Evolutionary conservation across 1,140 invertebrate genomes (phyloP).

Genomic region (Cataglyphis hispanica): DNA sequence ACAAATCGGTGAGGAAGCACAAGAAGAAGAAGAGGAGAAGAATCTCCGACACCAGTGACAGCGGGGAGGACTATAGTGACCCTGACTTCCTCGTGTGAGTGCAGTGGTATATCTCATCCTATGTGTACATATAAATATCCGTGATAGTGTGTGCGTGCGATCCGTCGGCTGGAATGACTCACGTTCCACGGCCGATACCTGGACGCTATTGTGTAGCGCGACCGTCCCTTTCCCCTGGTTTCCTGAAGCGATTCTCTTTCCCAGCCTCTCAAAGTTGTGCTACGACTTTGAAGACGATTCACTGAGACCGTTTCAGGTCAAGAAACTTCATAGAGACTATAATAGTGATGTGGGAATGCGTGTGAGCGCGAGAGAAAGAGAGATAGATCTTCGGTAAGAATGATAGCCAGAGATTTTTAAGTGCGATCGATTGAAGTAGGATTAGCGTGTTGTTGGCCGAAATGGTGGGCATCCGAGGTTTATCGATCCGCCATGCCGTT

Average conservation of each 20-base stretch:
- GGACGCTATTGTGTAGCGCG: slow-evolving; percentile 42
- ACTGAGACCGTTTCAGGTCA: not conserved
- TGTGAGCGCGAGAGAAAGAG: slow-evolving; percentile 49
- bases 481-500: slow-evolving; percentile 54
- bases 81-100: slow-evolving; percentile 89
- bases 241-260: slow-evolving; percentile 15
- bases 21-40: slow-evolving; percentile 90
- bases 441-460: slow-evolving; percentile 69
- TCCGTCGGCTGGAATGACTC: slow-evolving; percentile 5
- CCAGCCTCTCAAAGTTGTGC: slow-evolving; percentile 21
- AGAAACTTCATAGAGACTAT: slow-evolving; percentile 52
- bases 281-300: slow-evolving; percentile 24
- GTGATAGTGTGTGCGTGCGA: slow-evolving; percentile 29
- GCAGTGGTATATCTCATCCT: slow-evolving; percentile 63
- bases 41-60: slow-evolving; percentile 89
- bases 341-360: slow-evolving; percentile 49
- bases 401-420: slow-evolving; percentile 62
- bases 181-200: not conserved
- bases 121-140: slow-evolving; percentile 71
- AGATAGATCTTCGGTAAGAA: slow-evolving; percentile 34
- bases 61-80: slow-evolving; percentile 90
- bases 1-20: slow-evolving; percentile 89
- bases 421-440: slow-evolving; percentile 57
- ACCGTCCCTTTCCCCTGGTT: not conserved
- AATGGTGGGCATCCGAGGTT: slow-evolving; percentile 50